phyloP scores from a whole-genome alignment of 2,888 invertebrate genomes.

The Epinotia brunnichana region DNA sequence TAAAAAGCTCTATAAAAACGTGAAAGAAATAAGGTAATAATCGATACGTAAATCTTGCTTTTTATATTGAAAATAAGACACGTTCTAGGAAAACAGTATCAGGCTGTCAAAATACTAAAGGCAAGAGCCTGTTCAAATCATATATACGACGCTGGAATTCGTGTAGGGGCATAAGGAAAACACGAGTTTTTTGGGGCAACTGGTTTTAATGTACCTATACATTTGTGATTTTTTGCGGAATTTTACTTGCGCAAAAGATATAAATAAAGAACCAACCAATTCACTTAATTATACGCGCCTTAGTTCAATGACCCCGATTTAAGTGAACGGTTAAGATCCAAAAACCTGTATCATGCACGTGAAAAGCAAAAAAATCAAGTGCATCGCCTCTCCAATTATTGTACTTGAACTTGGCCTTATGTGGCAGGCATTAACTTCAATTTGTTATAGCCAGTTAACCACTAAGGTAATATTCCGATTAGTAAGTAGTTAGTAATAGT shows the following conservation, averaged over 20 bases:
- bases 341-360: slow-evolving; percentile 19
- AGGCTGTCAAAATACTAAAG: too few relatives aligned
- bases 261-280: neutral
- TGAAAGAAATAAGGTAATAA: too few relatives aligned
- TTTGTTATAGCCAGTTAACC: too few relatives aligned
- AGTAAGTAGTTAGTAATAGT: too few relatives aligned
- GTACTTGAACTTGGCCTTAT: slow-evolving; percentile 1
- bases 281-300: neutral
- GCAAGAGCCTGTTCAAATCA: neutral
- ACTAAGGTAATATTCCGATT: too few relatives aligned
- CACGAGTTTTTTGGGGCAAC: neutral
- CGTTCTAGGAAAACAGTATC: too few relatives aligned
- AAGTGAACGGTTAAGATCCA: slow-evolving; percentile 22
- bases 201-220: neutral
- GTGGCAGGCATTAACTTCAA: neutral
- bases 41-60: too few relatives aligned
- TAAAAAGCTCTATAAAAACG: too few relatives aligned
- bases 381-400: slow-evolving; percentile 6
- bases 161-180: neutral
- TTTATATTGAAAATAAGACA: too few relatives aligned
- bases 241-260: neutral
- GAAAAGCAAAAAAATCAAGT: slow-evolving; percentile 15
- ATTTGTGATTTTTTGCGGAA: too few relatives aligned
- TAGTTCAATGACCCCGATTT: slow-evolving; percentile 22
- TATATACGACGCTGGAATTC: neutral